Percentiles rank a stretch among this genome's conserved stretches.
phyloP scores from a whole-genome alignment of 2,888 invertebrate species.

The Blomia tropicalis region DNA sequence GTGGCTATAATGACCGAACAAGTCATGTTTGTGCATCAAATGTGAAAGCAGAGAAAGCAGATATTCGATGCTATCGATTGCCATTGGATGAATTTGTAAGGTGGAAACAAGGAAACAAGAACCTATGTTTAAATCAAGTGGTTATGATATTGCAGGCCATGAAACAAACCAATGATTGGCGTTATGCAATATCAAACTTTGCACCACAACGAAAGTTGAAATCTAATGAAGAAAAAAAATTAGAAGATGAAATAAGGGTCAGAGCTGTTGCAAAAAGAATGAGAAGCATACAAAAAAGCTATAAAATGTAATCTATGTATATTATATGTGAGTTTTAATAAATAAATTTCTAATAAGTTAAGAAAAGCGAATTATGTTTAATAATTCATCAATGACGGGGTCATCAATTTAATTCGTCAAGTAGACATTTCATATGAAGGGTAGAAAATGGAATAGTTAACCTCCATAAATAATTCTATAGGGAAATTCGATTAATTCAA shows the following conservation, averaged over 20 bases:
- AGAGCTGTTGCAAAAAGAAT: not conserved
- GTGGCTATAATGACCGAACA: conserved; percentile 13
- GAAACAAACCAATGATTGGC: conserved; percentile 10
- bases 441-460: no score
- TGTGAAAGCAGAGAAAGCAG: conserved; percentile 33
- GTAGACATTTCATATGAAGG: no score
- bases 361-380: no score
- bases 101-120: conserved; percentile 10
- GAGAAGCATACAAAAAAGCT: not conserved
- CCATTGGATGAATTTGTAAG: conserved; percentile 58
- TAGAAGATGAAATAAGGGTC: conserved; percentile 1
- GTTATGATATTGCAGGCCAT: conserved; percentile 17
- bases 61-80: conserved; percentile 56
- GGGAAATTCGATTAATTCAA: no score
- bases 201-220: conserved; percentile 14
- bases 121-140: conserved; percentile 20
- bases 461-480: no score
- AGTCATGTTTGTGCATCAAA: conserved; percentile 43
- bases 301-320: no score
- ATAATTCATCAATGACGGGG: no score
- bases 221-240: not conserved
- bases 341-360: no score
- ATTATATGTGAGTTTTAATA: no score
- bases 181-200: not conserved
- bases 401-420: no score